Conservation (phyloP, 2,888 invertebrate species). For the Petrolisthes cinctipes region DNA sequence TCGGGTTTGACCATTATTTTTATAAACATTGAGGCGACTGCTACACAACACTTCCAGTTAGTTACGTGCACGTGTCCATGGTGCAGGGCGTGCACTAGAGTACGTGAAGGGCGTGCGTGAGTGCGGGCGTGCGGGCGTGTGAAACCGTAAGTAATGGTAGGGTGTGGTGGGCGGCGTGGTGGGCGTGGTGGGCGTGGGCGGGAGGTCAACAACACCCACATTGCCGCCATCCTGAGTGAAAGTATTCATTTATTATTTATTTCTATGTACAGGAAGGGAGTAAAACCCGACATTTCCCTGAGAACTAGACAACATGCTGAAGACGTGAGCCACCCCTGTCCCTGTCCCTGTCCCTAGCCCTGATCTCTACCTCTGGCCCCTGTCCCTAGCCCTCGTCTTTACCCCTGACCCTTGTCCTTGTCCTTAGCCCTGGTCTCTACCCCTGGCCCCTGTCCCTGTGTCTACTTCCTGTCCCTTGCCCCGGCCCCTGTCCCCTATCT, state of each 20-base stretch:
- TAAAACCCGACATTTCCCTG: constrained; percentile 59
- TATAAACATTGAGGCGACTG: constrained; percentile 47
- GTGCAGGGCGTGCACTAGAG: constrained; percentile 41
- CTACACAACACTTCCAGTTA: constrained; percentile 35
- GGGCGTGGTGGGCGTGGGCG: constrained; percentile 23
- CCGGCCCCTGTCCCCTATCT: too few relatives aligned
- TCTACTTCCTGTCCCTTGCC: too few relatives aligned
- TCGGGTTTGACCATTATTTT: constrained; percentile 46
- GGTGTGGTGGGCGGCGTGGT: constrained; percentile 39
- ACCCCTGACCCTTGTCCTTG: too few relatives aligned
- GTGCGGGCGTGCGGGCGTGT: constrained; percentile 40
- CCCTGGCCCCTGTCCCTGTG: too few relatives aligned
- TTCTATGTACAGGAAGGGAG: constrained; percentile 51
- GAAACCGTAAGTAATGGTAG: neutral
- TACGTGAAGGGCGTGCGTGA: constrained; percentile 22
- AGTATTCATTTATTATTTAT: neutral
- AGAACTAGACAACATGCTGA: constrained; percentile 58
- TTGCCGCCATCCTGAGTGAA: constrained; percentile 59
- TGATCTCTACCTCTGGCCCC: neutral
- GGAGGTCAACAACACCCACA: constrained; percentile 25
- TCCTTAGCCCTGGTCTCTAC: too few relatives aligned
- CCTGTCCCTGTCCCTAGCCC: constrained; percentile 22
- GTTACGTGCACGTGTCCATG: constrained; percentile 49
- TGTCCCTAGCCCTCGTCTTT: neutral
- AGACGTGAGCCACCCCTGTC: constrained; percentile 45